These are phyloP conservation scores for Agelaius tricolor DNA, from an alignment of 2,113 vertebrate species.

Conservation along the genomic window DNA sequence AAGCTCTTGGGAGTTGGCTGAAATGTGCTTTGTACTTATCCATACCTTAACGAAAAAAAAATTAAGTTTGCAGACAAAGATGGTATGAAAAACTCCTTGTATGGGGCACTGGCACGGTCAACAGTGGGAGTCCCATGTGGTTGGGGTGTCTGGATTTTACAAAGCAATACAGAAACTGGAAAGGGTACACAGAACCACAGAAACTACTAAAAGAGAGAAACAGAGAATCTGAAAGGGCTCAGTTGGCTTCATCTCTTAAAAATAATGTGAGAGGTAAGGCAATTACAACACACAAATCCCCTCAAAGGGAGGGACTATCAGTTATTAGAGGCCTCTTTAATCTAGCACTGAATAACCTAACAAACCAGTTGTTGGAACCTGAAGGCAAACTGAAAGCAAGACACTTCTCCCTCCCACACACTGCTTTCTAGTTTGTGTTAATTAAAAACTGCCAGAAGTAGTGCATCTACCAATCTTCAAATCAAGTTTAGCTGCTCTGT, in stretches of 20 bases:
- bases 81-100: background rate
- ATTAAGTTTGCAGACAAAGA: background rate
- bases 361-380: slow-evolving; percentile 21
- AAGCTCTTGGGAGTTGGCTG: background rate
- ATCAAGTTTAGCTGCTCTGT: background rate
- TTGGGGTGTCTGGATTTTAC: background rate
- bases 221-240: background rate
- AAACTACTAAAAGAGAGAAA: background rate
- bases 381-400: slow-evolving; percentile 14
- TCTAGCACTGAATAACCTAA: slow-evolving; percentile 15
- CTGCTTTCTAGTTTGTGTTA: background rate
- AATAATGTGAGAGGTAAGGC: background rate
- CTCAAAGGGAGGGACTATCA: background rate
- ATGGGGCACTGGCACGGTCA: background rate
- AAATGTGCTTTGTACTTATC: background rate
- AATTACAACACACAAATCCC: background rate
- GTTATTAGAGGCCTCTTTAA: slow-evolving; percentile 10
- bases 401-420: background rate
- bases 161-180: background rate
- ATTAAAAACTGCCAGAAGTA: slow-evolving; percentile 15
- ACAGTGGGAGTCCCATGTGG: rapidly evolving
- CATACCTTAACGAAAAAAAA: background rate
- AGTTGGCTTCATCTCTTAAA: background rate
- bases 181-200: background rate
- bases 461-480: background rate